These are phyloP conservation scores for Globia sparganii DNA, from an alignment of 2,888 invertebrate species.

Conservation along the genomic window DNA sequence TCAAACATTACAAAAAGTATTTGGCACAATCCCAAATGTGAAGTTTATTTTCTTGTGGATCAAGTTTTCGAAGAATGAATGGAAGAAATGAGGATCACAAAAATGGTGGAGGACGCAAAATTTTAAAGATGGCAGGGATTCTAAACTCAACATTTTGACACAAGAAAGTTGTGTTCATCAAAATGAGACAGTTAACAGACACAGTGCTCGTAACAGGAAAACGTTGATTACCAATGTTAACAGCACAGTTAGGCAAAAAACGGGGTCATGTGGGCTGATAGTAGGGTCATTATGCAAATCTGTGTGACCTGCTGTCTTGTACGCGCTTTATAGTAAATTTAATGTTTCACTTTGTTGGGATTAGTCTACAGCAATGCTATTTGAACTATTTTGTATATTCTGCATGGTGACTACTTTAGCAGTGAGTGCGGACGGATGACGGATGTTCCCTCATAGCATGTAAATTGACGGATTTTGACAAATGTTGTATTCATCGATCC, in stretches of 20 bases:
- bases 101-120: neutral
- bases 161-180: constrained; percentile 48
- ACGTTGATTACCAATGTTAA: constrained; percentile 66
- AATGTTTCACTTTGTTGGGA: constrained; percentile 58
- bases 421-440: constrained; percentile 26
- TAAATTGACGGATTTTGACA: constrained; percentile 51
- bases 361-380: constrained; percentile 3
- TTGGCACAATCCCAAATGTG: constrained; percentile 51
- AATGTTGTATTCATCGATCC: constrained; percentile 39
- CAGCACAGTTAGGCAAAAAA: constrained; percentile 74
- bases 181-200: constrained; percentile 55
- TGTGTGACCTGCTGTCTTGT: constrained; percentile 74
- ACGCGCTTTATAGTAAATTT: constrained; percentile 72
- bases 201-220: constrained; percentile 69
- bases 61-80: constrained; percentile 31
- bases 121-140: neutral
- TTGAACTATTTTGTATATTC: constrained; percentile 2
- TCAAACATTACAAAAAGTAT: constrained; percentile 41
- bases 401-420: constrained; percentile 16
- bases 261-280: constrained; percentile 82
- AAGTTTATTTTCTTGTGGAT: constrained; percentile 23
- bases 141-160: constrained; percentile 13
- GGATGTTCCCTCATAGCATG: constrained; percentile 46
- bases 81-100: neutral
- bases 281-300: constrained; percentile 85